phyloP scores from a whole-genome alignment of 2,797 vertebrate species.

The Ara ararauna region DNA sequence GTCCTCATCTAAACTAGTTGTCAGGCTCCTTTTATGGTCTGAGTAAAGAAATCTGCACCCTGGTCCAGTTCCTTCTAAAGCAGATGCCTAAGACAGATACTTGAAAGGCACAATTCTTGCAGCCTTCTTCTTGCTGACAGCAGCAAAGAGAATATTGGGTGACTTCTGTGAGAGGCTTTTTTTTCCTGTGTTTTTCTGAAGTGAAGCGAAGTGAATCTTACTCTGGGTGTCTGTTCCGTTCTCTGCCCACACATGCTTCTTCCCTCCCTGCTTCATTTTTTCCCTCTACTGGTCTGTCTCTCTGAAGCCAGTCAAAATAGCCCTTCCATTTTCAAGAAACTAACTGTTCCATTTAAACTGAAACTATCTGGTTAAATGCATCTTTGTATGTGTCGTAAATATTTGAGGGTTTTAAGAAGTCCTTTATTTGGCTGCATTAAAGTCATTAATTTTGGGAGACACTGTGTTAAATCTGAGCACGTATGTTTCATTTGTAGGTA shows the following conservation, averaged over 20 bases:
- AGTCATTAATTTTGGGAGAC: neutral
- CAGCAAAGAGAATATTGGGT: neutral
- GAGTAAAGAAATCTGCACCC: neutral
- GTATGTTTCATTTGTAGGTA: constrained; percentile 81
- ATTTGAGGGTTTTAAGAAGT: neutral
- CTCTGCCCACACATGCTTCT: neutral
- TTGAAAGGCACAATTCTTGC: neutral
- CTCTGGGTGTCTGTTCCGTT: neutral
- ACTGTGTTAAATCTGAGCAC: neutral
- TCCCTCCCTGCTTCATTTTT: neutral
- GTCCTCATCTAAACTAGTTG: neutral
- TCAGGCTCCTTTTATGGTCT: neutral
- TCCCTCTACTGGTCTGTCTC: neutral
- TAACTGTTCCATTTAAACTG: neutral
- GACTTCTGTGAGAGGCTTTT: neutral
- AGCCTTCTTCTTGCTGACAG: neutral
- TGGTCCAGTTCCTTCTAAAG: neutral
- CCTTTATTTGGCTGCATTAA: neutral
- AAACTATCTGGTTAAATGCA: neutral
- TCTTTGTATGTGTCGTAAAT: neutral
- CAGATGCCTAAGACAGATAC: neutral
- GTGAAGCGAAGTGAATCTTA: neutral
- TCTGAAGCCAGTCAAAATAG: neutral
- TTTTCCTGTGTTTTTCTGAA: neutral
- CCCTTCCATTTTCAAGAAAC: neutral